Conservation (phyloP, 2,113 vertebrate species). For the Pedetes capensis region DNA sequence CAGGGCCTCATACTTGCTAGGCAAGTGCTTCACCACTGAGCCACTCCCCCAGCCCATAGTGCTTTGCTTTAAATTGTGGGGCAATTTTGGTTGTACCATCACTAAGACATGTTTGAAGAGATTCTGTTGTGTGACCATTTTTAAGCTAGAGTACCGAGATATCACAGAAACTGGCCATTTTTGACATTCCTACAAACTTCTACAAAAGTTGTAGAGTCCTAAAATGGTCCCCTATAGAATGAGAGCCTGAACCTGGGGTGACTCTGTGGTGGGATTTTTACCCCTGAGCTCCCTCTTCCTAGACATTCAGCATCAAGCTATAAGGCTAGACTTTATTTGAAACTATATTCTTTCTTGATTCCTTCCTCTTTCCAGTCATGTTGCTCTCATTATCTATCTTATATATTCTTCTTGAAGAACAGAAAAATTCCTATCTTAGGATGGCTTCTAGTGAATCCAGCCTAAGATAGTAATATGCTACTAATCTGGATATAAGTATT, state of each 20-base stretch:
- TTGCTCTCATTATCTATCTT: not conserved
- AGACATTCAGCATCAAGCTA: not conserved
- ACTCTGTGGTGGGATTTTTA: not conserved
- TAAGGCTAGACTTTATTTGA: not conserved
- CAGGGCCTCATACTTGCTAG: not conserved
- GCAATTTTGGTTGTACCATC: conserved; percentile 8
- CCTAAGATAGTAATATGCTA: not conserved
- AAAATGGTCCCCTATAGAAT: not conserved
- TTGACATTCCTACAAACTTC: not conserved
- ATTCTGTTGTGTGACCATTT: not conserved
- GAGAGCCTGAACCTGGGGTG: not conserved
- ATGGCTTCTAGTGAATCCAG: not conserved
- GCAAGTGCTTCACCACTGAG: not conserved
- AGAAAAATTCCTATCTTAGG: not conserved
- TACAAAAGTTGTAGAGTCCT: conserved; percentile 18
- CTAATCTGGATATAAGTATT: not conserved
- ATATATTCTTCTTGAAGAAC: not conserved
- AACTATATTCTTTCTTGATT: not conserved
- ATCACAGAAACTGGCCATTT: not conserved
- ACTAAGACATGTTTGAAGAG: conserved; percentile 18
- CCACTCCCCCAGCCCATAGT: not conserved
- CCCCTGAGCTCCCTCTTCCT: too few relatives aligned
- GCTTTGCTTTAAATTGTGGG: conserved; percentile 20
- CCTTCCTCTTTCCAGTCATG: not conserved
- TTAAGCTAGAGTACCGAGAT: conserved; percentile 18